These are phyloP conservation scores for Dexiosoma caninum DNA, from an alignment of 2,888 invertebrate genomes.

Conservation along the genomic window DNA sequence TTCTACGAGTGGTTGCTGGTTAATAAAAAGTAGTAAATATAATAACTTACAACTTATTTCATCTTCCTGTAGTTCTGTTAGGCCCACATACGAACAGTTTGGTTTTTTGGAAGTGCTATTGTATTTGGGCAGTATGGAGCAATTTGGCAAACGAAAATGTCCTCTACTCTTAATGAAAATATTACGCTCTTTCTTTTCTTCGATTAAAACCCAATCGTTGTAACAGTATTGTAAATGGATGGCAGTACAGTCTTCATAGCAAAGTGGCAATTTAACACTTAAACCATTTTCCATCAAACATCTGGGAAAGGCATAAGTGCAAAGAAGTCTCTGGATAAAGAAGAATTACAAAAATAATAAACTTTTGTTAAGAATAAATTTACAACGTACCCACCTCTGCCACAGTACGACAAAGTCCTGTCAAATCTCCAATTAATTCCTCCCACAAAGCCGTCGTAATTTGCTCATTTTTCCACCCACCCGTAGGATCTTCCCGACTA, in stretches of 20 bases:
- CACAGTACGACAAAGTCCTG: conserved; percentile 90
- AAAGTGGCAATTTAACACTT: conserved; percentile 86
- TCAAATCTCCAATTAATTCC: conserved; percentile 88
- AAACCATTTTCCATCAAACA: conserved; percentile 84
- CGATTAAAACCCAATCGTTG: conserved; percentile 94
- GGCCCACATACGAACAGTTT: conserved; percentile 89
- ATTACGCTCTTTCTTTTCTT: conserved; percentile 89
- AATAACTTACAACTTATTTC: conserved; percentile 86
- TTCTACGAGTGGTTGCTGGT: too few species aligned
- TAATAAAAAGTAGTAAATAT: too few species aligned
- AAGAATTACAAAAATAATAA: not conserved
- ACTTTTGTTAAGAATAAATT: not conserved
- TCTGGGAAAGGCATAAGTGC: conserved; percentile 94
- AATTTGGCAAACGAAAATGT: conserved; percentile 92
- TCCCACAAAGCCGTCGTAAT: conserved; percentile 91
- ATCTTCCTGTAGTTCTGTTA: conserved; percentile 88
- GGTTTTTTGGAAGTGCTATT: conserved; percentile 81
- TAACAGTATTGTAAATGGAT: conserved; percentile 94
- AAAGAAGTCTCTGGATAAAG: conserved; percentile 86
- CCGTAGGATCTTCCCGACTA: conserved; percentile 81
- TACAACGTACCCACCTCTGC: conserved; percentile 83
- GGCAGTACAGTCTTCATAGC: conserved; percentile 96
- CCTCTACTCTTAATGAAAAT: conserved; percentile 89
- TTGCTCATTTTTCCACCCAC: conserved; percentile 89
- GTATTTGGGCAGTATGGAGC: conserved; percentile 87